Evolutionary conservation across 2,797 vertebrate species (phyloP), one percentile per base, ranked within the genome.

Genomic region (Staurois parvus): DNA sequence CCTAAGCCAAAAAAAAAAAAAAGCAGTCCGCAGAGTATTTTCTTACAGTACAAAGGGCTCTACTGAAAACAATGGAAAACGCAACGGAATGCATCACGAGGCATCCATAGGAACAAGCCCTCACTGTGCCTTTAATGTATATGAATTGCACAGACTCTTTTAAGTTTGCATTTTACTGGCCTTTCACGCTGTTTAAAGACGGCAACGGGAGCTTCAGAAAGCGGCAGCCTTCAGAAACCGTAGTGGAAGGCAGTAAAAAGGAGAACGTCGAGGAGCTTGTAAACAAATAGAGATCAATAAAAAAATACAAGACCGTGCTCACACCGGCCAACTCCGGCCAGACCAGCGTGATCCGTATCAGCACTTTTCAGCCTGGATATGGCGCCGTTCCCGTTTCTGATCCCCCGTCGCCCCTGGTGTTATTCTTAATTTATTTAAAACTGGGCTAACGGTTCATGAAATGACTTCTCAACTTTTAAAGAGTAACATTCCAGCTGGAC

Each of bases 241-340:
- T 24, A 24, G 52, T 59, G 21, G 52, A 66, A 66, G 64, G 64
- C 64, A 66, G 64, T 29, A 26, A 66, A 24, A 28, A 66, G 12
- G 64, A 66, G 13, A 64, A 64, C n/a, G 64, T 66, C 64, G 29
- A 66, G 64, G 26, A 66, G 64, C 28, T 66, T 17, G 64, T 29
- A 66, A 29, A 66, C 64, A 66, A 66, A 66, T 26, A 29, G 26
- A 29, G 28, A 66, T 66, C 64, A 66, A 66, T 66, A 66, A 66
- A 19, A n/a, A 66, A 66, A 26, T 66, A 29, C 64, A 29, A 26
- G 28, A 30, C 28, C 70, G n/a, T 42, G 64, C n/a, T 29, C 26
- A 13, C 64, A 66, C 10, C 12, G n/a, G 2, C 12, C 26, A 66
- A 29, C 64, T 66, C 64, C 2, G 64, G 9, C 64, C 64, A 26